phyloP scores from a whole-genome alignment of 2,797 vertebrate species.

The Sebastes vulpes region DNA sequence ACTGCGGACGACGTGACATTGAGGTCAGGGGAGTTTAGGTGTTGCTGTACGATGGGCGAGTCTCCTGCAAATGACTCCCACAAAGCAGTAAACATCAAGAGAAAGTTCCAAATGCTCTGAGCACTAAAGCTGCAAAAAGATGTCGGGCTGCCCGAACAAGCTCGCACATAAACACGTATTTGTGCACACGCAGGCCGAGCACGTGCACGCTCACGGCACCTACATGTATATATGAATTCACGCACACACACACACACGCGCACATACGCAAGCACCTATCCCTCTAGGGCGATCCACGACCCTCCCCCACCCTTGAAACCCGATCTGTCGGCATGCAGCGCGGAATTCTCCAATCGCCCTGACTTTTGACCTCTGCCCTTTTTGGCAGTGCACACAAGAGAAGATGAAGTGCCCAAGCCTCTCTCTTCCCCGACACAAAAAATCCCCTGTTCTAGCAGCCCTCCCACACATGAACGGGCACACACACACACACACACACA shows the following conservation, averaged over 20 bases:
- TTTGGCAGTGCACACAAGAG: slow-evolving; percentile 89
- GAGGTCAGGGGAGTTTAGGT: slow-evolving; percentile 54
- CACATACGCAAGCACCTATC: slow-evolving; percentile 82
- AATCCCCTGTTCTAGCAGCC: slow-evolving; percentile 87
- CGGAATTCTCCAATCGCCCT: slow-evolving; percentile 91
- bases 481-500: slow-evolving; percentile 53
- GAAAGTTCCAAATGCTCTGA: slow-evolving; percentile 69
- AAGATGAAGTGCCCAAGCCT: slow-evolving; percentile 90
- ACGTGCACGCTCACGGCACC: not conserved
- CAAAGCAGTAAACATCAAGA: slow-evolving; percentile 69
- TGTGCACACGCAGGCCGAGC: not conserved
- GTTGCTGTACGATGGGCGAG: slow-evolving; percentile 43
- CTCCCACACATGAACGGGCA: slow-evolving; percentile 76
- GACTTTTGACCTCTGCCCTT: slow-evolving; percentile 91
- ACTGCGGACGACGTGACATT: slow-evolving; percentile 20
- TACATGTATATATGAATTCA: slow-evolving; percentile 7
- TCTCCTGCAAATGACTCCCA: slow-evolving; percentile 40
- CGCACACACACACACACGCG: slow-evolving; percentile 20
- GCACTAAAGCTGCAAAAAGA: slow-evolving; percentile 56
- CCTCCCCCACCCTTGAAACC: slow-evolving; percentile 87
- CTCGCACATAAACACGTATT: slow-evolving; percentile 63
- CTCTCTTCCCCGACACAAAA: slow-evolving; percentile 88
- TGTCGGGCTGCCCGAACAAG: slow-evolving; percentile 72
- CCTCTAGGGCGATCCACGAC: slow-evolving; percentile 77
- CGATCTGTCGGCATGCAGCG: slow-evolving; percentile 90